These are phyloP conservation scores for Penaeus japonicus DNA, from an alignment of 1,140 invertebrate species.

Conservation along the genomic window DNA sequence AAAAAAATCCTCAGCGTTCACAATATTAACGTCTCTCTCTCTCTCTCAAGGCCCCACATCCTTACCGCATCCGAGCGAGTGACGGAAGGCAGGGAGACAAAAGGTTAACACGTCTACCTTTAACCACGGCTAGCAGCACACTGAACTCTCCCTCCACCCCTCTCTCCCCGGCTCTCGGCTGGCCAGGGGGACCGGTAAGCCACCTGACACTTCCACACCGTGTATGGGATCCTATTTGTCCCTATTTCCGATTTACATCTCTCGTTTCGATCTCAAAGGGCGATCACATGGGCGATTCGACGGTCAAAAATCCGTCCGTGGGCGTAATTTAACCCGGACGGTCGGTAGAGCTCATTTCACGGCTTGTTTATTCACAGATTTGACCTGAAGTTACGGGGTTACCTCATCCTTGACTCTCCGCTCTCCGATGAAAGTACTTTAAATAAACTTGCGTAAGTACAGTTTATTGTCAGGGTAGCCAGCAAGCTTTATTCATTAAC, in stretches of 20 bases:
- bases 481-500: too few relatives aligned
- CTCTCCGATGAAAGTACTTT: neutral
- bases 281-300: neutral
- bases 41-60: too few relatives aligned
- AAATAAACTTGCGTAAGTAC: constrained; percentile 25
- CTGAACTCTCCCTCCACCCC: neutral
- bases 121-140: neutral
- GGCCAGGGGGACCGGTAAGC: constrained; percentile 27
- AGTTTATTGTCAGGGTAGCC: constrained; percentile 16
- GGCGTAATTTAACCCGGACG: too few relatives aligned
- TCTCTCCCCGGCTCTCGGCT: neutral
- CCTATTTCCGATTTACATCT: neutral
- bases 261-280: neutral
- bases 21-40: too few relatives aligned
- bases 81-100: neutral
- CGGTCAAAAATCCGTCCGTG: neutral
- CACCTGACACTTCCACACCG: constrained; percentile 6
- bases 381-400: constrained; percentile 36
- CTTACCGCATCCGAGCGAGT: neutral
- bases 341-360: neutral
- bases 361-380: constrained; percentile 35
- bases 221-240: constrained; percentile 34
- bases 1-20: too few relatives aligned
- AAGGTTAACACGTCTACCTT: neutral
- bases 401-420: constrained; percentile 39